These are phyloP conservation scores for Chelonus insularis DNA, from an alignment of 1,140 invertebrate species.

Conservation along the genomic window DNA sequence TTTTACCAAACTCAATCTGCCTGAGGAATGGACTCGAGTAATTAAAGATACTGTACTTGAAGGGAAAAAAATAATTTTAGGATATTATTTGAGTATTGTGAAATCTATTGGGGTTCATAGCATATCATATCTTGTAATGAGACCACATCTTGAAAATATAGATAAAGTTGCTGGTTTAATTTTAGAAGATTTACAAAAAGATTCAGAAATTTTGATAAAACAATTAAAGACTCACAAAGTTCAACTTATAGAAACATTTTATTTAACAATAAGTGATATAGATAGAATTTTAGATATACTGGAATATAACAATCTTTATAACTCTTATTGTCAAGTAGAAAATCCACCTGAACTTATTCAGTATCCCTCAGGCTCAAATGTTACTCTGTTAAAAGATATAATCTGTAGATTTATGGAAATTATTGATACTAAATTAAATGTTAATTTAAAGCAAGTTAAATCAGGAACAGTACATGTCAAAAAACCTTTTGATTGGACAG, in stretches of 20 bases:
- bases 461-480: constrained; percentile 19
- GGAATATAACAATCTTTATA: constrained; percentile 48
- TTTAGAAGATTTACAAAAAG: constrained; percentile 34
- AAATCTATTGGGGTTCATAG: constrained; percentile 40
- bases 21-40: constrained; percentile 37
- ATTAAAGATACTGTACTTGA: constrained; percentile 40
- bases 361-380: constrained; percentile 45
- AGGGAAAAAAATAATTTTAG: constrained; percentile 43
- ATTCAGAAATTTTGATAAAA: constrained; percentile 43
- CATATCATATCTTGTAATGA: constrained; percentile 38
- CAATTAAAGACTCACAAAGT: constrained; percentile 38
- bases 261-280: constrained; percentile 43
- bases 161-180: constrained; percentile 42
- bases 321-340: constrained; percentile 38
- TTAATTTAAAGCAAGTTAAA: constrained; percentile 38
- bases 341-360: constrained; percentile 38
- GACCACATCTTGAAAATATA: constrained; percentile 44
- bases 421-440: constrained; percentile 40
- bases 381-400: constrained; percentile 42
- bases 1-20: constrained; percentile 36
- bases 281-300: constrained; percentile 48
- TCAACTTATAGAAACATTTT: constrained; percentile 50
- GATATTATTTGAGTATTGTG: constrained; percentile 44
- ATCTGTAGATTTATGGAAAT: constrained; percentile 42
- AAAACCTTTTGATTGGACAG: constrained; percentile 46